Percentiles rank a stretch among this genome's conserved stretches.
Conservation (phyloP, 2,888 invertebrate species). For the Archips crataeganus region DNA sequence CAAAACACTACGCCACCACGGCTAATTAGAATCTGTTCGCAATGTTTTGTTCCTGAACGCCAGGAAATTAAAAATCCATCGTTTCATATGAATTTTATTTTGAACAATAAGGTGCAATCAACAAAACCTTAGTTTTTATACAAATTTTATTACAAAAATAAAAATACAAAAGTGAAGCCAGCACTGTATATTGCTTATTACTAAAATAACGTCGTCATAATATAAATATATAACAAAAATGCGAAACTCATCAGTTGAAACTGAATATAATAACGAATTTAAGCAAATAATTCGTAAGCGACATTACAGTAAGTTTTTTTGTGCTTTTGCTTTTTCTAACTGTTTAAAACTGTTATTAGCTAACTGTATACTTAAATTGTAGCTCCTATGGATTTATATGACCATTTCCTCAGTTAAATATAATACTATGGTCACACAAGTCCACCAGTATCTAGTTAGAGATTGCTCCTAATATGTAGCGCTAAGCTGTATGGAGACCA, state of each 20-base stretch:
- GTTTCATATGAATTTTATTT: slow-evolving; percentile 45
- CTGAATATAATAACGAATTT: slow-evolving; percentile 50
- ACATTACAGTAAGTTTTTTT: slow-evolving; percentile 41
- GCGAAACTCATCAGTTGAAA: slow-evolving; percentile 47
- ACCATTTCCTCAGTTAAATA: slow-evolving; percentile 25
- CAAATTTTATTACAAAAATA: slow-evolving; percentile 33
- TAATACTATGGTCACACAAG: slow-evolving; percentile 41
- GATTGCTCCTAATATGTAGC: slow-evolving; percentile 50
- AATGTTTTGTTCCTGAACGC: too few relatives aligned
- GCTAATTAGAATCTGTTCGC: too few relatives aligned
- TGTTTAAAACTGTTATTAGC: slow-evolving; percentile 22
- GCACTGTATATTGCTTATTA: slow-evolving; percentile 26
- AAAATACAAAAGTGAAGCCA: slow-evolving; percentile 36
- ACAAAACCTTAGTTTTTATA: slow-evolving; percentile 44
- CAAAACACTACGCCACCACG: too few relatives aligned
- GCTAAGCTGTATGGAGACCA: neutral
- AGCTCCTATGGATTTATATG: slow-evolving; percentile 42
- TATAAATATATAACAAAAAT: slow-evolving; percentile 51
- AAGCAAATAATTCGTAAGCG: slow-evolving; percentile 50
- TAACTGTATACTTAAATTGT: slow-evolving; percentile 49
- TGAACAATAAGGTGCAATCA: slow-evolving; percentile 48
- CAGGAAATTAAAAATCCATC: slow-evolving; percentile 44
- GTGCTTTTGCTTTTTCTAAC: neutral
- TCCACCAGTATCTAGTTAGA: slow-evolving; percentile 51
- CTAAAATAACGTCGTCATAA: slow-evolving; percentile 43